phyloP scores from a whole-genome alignment of 1,140 invertebrate genomes.

The Potamilus streckersoni region DNA sequence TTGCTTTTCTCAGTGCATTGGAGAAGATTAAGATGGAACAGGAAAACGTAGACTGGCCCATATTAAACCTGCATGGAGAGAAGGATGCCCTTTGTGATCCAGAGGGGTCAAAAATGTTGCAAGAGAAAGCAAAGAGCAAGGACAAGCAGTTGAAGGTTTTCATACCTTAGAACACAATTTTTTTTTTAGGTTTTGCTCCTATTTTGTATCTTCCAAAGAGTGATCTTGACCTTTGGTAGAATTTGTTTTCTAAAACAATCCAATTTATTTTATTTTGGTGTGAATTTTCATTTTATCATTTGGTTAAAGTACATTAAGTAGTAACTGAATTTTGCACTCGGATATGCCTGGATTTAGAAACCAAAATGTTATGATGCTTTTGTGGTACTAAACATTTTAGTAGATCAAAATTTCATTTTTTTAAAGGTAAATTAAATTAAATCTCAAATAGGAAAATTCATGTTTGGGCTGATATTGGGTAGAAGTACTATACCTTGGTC shows the following conservation, averaged over 20 bases:
- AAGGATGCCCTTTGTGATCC: conserved; percentile 43
- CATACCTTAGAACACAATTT: no score
- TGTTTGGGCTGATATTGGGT: no score
- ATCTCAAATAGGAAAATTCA: no score
- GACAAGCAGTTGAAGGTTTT: conserved; percentile 60
- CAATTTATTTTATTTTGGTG: no score
- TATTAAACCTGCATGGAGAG: conserved; percentile 56
- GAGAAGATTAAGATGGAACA: conserved; percentile 42
- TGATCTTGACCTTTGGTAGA: not conserved
- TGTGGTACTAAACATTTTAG: no score
- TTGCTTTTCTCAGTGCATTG: conserved; percentile 30
- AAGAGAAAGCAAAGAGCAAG: conserved; percentile 45
- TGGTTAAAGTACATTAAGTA: not conserved
- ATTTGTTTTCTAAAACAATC: not conserved
- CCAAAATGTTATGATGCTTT: not conserved
- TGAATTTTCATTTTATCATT: not conserved
- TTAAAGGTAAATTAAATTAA: no score
- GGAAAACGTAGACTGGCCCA: conserved; percentile 42
- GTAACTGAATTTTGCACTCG: not conserved
- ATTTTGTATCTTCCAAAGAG: no score
- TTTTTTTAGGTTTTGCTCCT: no score
- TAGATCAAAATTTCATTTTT: no score
- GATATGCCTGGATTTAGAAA: no score
- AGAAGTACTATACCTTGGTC: no score
- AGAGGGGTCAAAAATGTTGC: conserved; percentile 45